Percentiles rank a stretch among this genome's conserved stretches.
These are phyloP conservation scores for Brienomyrus brachyistius DNA, from an alignment of 2,113 vertebrate species.

Conservation along the genomic window DNA sequence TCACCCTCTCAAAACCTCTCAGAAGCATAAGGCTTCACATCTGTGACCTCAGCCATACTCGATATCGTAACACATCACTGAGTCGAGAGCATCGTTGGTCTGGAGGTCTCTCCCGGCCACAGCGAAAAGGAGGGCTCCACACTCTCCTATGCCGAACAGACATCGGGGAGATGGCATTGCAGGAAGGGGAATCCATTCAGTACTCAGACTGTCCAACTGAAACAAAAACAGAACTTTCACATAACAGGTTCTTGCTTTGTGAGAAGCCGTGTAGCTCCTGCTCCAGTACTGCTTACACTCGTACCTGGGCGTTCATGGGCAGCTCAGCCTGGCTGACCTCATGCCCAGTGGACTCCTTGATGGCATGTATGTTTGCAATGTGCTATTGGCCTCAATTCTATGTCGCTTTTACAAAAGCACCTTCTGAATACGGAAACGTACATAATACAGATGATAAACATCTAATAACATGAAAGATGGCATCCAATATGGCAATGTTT, in stretches of 20 bases:
- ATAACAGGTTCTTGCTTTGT: background rate
- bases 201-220: conserved; percentile 76
- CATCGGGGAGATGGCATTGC: conserved; percentile 89
- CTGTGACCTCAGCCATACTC: conserved; percentile 64
- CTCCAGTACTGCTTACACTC: background rate
- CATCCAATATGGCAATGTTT: background rate
- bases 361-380: background rate
- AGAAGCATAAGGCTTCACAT: background rate
- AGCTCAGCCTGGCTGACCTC: background rate
- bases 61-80: conserved; percentile 83
- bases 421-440: background rate
- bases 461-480: background rate
- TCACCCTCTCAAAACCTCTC: background rate
- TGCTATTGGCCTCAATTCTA: background rate
- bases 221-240: conserved; percentile 26
- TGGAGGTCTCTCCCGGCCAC: conserved; percentile 93
- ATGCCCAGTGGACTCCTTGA: background rate
- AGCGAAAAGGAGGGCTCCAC: conserved; percentile 81
- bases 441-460: background rate
- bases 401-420: background rate
- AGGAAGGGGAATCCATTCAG: conserved; percentile 84
- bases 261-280: background rate
- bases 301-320: background rate
- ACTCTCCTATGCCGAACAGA: conserved; percentile 84
- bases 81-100: conserved; percentile 82